A percentile compares a stretch with the other conserved stretches of the same genome.
phyloP scores from a whole-genome alignment of 2,797 vertebrate species.

The Sphaeramia orbicularis region DNA sequence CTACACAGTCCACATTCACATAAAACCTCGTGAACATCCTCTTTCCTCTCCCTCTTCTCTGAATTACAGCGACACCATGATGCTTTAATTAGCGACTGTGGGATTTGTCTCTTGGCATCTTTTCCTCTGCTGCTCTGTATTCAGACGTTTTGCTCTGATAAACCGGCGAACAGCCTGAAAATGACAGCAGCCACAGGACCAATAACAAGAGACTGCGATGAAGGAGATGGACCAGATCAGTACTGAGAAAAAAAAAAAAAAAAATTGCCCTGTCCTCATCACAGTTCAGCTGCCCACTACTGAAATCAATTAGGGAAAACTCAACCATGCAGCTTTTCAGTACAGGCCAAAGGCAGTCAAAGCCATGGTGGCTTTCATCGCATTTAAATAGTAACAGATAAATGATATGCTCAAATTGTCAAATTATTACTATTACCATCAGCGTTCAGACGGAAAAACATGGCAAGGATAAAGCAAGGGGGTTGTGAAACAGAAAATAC shows the following conservation, averaged over 20 bases:
- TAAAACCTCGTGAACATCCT: not conserved
- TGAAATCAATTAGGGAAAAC: conserved; percentile 11
- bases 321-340: not conserved
- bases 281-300: conserved; percentile 2
- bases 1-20: not conserved
- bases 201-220: conserved; percentile 4
- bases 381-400: too few relatives aligned
- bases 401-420: too few relatives aligned
- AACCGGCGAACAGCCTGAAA: conserved; percentile 38
- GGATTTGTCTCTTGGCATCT: conserved; percentile 72
- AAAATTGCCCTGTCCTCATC: not conserved
- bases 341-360: not conserved
- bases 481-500: too few relatives aligned
- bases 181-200: conserved; percentile 34
- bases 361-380: too few relatives aligned
- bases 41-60: conserved; percentile 32
- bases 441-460: too few relatives aligned
- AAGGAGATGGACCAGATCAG: conserved; percentile 12
- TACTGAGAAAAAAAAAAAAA: not conserved
- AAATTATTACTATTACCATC: too few relatives aligned
- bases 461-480: too few relatives aligned
- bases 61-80: conserved; percentile 51
- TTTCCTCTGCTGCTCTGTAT: conserved; percentile 45
- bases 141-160: conserved; percentile 43
- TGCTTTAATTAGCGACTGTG: conserved; percentile 74